These are phyloP conservation scores for Alethe castanea DNA, from an alignment of 2,113 vertebrate species.

Conservation along the genomic window DNA sequence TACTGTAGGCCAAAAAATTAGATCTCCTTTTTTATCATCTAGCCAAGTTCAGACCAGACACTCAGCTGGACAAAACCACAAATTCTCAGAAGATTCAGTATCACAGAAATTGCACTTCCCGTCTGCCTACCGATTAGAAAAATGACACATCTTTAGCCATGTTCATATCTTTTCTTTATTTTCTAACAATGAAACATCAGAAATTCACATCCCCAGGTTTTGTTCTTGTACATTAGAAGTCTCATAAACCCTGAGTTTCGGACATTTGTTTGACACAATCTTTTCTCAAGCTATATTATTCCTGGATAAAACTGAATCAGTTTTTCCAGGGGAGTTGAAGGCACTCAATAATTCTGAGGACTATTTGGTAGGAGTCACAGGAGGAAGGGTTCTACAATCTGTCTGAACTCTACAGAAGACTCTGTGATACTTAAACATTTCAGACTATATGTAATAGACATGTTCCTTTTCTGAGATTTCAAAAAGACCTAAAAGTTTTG, in stretches of 20 bases:
- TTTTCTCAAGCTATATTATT: background rate
- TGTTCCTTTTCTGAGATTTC: background rate
- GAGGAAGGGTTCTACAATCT: background rate
- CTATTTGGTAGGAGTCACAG: background rate
- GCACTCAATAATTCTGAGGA: background rate
- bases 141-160: background rate
- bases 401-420: background rate
- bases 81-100: conserved; percentile 3
- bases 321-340: background rate
- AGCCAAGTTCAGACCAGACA: conserved; percentile 14
- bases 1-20: background rate
- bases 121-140: background rate
- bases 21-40: background rate
- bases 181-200: background rate
- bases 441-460: background rate
- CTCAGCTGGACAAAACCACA: conserved; percentile 35
- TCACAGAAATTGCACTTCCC: conserved; percentile 12
- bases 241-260: background rate
- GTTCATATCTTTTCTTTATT: background rate
- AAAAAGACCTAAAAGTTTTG: background rate
- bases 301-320: background rate
- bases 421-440: background rate
- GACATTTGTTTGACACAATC: background rate
- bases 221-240: background rate
- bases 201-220: background rate